A percentile compares a stretch with the other conserved stretches of the same genome.
These are phyloP conservation scores for Napeogenes inachia DNA, from an alignment of 2,888 invertebrate genomes.

Conservation along the genomic window DNA sequence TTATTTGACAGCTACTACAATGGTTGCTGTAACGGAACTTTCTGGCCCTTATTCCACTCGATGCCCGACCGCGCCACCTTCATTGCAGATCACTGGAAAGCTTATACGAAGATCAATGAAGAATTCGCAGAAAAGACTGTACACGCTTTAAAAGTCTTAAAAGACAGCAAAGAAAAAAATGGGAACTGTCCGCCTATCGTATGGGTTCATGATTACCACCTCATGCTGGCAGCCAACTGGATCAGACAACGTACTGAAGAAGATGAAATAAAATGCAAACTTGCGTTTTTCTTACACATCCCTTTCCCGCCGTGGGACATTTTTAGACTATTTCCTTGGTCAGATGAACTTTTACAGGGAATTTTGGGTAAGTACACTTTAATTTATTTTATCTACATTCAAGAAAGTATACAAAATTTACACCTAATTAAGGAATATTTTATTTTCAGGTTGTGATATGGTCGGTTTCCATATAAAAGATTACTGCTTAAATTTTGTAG, in stretches of 20 bases:
- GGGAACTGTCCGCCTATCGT: conserved; percentile 82
- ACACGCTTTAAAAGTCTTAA: conserved; percentile 78
- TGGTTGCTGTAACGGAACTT: conserved; percentile 93
- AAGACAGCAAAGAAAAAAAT: conserved; percentile 66
- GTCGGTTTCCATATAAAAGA: conserved; percentile 95
- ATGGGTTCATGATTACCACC: conserved; percentile 96
- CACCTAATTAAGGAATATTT: not conserved
- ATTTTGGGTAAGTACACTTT: conserved; percentile 81
- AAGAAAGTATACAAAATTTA: not conserved
- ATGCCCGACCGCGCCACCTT: conserved; percentile 94
- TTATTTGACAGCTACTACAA: conserved; percentile 93
- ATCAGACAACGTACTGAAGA: conserved; percentile 89
- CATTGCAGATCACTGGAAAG: conserved; percentile 88
- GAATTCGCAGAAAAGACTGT: conserved; percentile 90
- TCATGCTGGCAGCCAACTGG: conserved; percentile 95
- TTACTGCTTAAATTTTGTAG: conserved; percentile 93
- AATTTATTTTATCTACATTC: not conserved
- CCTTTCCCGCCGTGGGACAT: conserved; percentile 97
- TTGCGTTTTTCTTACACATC: conserved; percentile 96
- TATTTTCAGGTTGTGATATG: conserved; percentile 87
- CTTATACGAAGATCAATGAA: conserved; percentile 88
- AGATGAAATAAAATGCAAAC: conserved; percentile 84
- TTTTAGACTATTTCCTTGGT: conserved; percentile 92
- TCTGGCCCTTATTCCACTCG: conserved; percentile 95
- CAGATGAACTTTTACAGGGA: conserved; percentile 95